These are phyloP conservation scores for Apostichopus californicus DNA, from an alignment of 35 echinoderm and acorn worm genomes.

Conservation along the genomic window DNA sequence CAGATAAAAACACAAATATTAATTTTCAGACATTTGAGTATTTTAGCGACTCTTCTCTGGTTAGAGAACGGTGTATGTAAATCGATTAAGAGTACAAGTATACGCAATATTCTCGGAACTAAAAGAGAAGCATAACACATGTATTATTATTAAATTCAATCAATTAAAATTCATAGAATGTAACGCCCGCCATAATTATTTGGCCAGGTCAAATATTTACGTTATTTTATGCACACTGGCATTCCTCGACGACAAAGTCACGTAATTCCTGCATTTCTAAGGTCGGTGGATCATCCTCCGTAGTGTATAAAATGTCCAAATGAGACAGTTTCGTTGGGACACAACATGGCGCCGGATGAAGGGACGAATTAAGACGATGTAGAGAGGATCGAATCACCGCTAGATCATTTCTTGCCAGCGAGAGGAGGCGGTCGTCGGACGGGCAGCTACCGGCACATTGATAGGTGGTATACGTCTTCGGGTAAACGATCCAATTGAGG, in stretches of 20 bases:
- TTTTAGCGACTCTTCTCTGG: too few species aligned
- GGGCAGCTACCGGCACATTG: constrained; percentile 27
- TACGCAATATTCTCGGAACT: too few species aligned
- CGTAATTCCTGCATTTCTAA: neutral
- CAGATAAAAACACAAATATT: too few species aligned
- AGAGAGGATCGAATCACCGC: constrained; percentile 9
- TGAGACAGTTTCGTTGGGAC: constrained; percentile 21
- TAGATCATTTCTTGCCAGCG: constrained; percentile 5
- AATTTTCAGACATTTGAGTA: too few species aligned
- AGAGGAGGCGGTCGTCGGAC: neutral
- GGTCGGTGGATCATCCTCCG: neutral
- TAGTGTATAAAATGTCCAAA: constrained; percentile 8
- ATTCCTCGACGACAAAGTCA: constrained; percentile 19
- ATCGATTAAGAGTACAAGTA: too few species aligned
- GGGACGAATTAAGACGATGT: neutral
- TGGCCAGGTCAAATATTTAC: neutral
- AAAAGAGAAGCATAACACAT: too few species aligned
- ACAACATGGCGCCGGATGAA: constrained; percentile 20
- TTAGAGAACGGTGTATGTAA: too few species aligned
- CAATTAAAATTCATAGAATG: too few species aligned
- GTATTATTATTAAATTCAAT: too few species aligned
- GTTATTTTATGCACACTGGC: constrained; percentile 1
- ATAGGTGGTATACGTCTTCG: neutral
- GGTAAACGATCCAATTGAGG: neutral
- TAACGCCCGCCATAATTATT: too few species aligned